phyloP scores from a whole-genome alignment of 2,797 vertebrate genomes.

The Helostoma temminkii region DNA sequence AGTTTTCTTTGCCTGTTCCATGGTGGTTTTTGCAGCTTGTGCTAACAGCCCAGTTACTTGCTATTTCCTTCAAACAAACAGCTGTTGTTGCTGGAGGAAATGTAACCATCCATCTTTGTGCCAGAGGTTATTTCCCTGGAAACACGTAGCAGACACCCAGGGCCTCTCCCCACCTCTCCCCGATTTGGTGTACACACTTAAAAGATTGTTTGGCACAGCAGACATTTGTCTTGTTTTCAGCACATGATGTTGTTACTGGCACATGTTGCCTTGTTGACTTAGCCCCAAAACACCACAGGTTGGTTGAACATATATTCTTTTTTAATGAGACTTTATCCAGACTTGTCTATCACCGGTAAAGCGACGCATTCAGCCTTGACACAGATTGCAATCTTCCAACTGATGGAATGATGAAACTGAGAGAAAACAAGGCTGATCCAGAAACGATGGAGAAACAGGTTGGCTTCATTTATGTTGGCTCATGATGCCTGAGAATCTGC shows the following conservation, averaged over 20 bases:
- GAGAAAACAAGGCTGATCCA: conserved; percentile 36
- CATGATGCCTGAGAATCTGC: conserved; percentile 29
- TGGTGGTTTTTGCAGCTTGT: conserved; percentile 47
- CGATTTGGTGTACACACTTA: conserved; percentile 20
- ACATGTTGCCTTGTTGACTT: background rate
- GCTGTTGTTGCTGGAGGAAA: conserved; percentile 66
- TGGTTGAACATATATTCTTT: background rate
- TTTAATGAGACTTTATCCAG: conserved; percentile 2
- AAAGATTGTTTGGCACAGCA: conserved; percentile 8
- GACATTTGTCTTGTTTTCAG: conserved; percentile 32
- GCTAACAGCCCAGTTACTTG: conserved; percentile 57
- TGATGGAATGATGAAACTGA: conserved; percentile 34
- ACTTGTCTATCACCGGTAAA: conserved; percentile 6
- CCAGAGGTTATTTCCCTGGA: conserved; percentile 69
- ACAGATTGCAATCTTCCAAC: conserved; percentile 37
- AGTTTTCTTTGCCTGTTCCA: conserved; percentile 45
- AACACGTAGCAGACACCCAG: conserved; percentile 44
- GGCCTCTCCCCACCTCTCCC: conserved; percentile 21
- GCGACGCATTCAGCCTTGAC: conserved; percentile 19
- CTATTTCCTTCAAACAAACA: conserved; percentile 62
- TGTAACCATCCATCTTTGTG: conserved; percentile 76
- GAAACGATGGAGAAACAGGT: conserved; percentile 17
- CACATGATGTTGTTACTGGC: conserved; percentile 18
- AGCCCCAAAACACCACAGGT: conserved; percentile 3
- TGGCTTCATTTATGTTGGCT: conserved; percentile 39